phyloP scores from a whole-genome alignment of 1,140 invertebrate species.

The Caenorhabditis latens region DNA sequence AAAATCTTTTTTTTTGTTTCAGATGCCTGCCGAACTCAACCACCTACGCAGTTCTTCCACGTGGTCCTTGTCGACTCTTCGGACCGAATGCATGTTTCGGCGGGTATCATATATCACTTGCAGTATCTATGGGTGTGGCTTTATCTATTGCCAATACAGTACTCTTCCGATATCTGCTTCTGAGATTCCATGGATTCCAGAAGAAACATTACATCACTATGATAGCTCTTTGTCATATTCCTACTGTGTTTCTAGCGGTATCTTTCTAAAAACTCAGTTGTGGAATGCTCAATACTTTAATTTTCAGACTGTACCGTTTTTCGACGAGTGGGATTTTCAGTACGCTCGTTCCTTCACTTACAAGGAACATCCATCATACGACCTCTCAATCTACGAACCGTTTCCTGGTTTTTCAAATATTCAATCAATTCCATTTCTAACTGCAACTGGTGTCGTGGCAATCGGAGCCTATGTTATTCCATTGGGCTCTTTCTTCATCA shows the following conservation, averaged over 20 bases:
- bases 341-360: constrained; percentile 1
- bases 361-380: constrained; percentile 13
- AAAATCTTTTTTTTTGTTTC: neutral
- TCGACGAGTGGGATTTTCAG: constrained; percentile 2
- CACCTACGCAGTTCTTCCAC: constrained; percentile 32
- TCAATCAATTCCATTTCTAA: constrained; percentile 31
- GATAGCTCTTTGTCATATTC: constrained; percentile 26
- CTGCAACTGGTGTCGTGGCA: constrained; percentile 19
- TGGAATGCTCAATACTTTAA: neutral
- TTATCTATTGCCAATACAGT: constrained; percentile 1
- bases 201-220: constrained; percentile 20
- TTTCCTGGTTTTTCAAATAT: constrained; percentile 29
- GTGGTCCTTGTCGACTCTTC: constrained; percentile 25
- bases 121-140: constrained; percentile 8
- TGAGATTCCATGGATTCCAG: constrained; percentile 8
- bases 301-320: constrained; percentile 20
- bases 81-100: constrained; percentile 22
- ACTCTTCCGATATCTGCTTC: constrained; percentile 7
- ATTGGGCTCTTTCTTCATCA: constrained; percentile 19
- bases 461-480: constrained; percentile 31
- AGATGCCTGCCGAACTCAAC: constrained; percentile 7
- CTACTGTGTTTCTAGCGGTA: neutral
- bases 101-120: constrained; percentile 6
- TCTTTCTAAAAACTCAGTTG: neutral
- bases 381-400: constrained; percentile 34